Base-by-base conservation (phyloP, 2,888 invertebrate species). In the Campoletis raptor region DNA sequence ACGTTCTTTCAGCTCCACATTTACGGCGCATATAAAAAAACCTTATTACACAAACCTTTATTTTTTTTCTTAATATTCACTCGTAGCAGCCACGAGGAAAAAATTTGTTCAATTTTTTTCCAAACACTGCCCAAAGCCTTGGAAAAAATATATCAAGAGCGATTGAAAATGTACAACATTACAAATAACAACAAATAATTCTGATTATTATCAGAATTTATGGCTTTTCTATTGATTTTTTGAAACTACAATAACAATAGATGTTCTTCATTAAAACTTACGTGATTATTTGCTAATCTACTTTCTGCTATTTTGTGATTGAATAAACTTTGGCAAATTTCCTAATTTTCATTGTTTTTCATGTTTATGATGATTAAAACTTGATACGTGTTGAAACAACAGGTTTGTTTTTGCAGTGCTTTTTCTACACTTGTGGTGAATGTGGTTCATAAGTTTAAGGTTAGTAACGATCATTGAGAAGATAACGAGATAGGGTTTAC, bases 401-500 rank as follows among this genome's bases (percentile, higher is more conserved):
- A 30, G 30, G 30, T 30, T 30, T 30, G 30, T 30, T 30, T 30
- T 30, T 30, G 30, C 1, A 30, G 30, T 30, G 30, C 30, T 2
- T 30, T 30, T 2, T 30, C 30, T 24, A 57, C 24, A 57, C 24
- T 30, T 30, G 7, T 40, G 48, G 21, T 3, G 67, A 78, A 67
- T 30, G 40, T 69, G 52, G 73, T 24, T 21, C 64, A 24, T 8
- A 40, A 21, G 72, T 72, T 40, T 48, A 45, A 84, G 61, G 73
- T 69, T 84, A 48, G 54, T 42, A 69, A 80, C 61, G 70, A 67
- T 70, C 70, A 81, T 70, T 72, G 21, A 36, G 45, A 45, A 61
- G 45, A 72, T 54, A 54, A 72, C 42, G 61, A 80, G 74, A 74
- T 77, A 80, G 76, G 70, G 76, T 70, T 83, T 76, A 72, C 86